phyloP scores from a whole-genome alignment of 2,797 vertebrate genomes.

The Microctenopoma stevenorrisi region DNA sequence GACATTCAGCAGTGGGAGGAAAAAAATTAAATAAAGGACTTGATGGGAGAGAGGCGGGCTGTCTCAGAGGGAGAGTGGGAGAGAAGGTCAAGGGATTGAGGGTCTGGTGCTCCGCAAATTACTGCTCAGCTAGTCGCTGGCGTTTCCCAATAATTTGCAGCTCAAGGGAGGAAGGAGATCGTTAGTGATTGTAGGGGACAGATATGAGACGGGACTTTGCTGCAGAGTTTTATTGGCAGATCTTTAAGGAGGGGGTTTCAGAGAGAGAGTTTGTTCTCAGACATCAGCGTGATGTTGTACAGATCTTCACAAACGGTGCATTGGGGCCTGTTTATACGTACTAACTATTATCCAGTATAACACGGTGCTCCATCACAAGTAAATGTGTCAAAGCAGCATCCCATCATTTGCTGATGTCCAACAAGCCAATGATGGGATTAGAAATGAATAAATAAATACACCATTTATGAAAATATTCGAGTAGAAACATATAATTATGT shows the following conservation, averaged over 20 bases:
- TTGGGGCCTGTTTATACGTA: not conserved
- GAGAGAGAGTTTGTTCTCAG: slow-evolving; percentile 19
- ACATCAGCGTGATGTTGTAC: not conserved
- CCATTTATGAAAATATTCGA: too few species aligned
- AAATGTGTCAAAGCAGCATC: too few species aligned
- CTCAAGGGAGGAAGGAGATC: slow-evolving; percentile 59
- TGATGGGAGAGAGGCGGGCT: slow-evolving; percentile 53
- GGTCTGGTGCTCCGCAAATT: slow-evolving; percentile 70
- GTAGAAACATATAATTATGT: too few species aligned
- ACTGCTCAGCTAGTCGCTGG: slow-evolving; percentile 66
- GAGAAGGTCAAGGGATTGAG: slow-evolving; percentile 74
- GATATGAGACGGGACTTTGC: slow-evolving; percentile 70
- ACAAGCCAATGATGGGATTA: too few species aligned
- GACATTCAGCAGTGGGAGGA: slow-evolving; percentile 62
- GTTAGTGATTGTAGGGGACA: slow-evolving; percentile 69
- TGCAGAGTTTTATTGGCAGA: slow-evolving; percentile 49
- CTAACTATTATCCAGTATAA: too few species aligned
- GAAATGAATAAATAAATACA: too few species aligned
- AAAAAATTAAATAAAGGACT: slow-evolving; percentile 63
- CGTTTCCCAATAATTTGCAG: slow-evolving; percentile 73
- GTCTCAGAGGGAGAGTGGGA: slow-evolving; percentile 54
- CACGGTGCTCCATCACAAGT: too few species aligned
- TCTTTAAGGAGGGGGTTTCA: slow-evolving; percentile 61
- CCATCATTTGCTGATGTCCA: too few species aligned
- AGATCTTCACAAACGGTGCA: not conserved